These are phyloP conservation scores for Herminia tarsipennalis DNA, from an alignment of 2,888 invertebrate genomes.

Conservation along the genomic window DNA sequence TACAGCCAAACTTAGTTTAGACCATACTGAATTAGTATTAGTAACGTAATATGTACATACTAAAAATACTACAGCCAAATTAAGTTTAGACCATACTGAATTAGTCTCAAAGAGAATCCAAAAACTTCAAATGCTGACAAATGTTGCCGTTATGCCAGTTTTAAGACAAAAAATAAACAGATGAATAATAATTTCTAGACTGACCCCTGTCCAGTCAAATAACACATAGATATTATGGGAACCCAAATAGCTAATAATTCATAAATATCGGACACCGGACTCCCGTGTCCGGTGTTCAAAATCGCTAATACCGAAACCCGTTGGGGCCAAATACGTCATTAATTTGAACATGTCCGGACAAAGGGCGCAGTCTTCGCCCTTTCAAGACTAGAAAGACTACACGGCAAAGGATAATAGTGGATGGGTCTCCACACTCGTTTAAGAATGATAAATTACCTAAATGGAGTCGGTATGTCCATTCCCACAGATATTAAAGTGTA, in stretches of 20 bases:
- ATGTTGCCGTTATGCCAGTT: constrained; percentile 10
- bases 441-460: constrained; percentile 85
- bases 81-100: too few species aligned
- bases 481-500: constrained; percentile 84
- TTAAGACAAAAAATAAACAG: constrained; percentile 19
- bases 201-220: constrained; percentile 43
- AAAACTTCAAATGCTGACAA: not conserved
- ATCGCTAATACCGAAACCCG: constrained; percentile 66
- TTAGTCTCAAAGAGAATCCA: too few species aligned
- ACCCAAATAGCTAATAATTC: constrained; percentile 77
- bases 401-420: constrained; percentile 65
- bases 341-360: constrained; percentile 62
- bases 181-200: constrained; percentile 32
- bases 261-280: constrained; percentile 74
- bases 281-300: constrained; percentile 52
- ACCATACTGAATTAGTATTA: too few species aligned
- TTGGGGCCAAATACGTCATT: constrained; percentile 70
- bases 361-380: constrained; percentile 72
- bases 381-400: constrained; percentile 54
- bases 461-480: constrained; percentile 84
- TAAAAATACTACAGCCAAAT: too few species aligned
- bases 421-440: constrained; percentile 77
- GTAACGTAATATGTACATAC: too few species aligned
- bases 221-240: constrained; percentile 70
- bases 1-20: too few species aligned